Base-by-base conservation (phyloP, 2,113 vertebrate genomes). In the Carlito syrichta region DNA sequence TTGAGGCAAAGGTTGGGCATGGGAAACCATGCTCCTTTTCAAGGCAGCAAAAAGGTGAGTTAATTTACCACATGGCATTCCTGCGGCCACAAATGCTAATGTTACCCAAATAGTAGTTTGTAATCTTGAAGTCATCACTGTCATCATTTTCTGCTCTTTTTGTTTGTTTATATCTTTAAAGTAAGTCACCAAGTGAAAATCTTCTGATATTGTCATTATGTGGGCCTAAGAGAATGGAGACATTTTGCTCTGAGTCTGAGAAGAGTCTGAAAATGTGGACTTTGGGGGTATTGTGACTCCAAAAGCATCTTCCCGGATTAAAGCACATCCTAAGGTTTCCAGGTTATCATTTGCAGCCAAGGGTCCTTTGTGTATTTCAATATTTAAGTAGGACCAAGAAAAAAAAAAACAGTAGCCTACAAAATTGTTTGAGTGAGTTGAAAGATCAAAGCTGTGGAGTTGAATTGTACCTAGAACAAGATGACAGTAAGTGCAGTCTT, bases 361-460 rank as follows among this genome's bases (percentile, higher is more conserved):
- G 48, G 22, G 13, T 77, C n/a, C 86, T 87, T 91, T 89, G 92
- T 86, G 85, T 92, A 68, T 96, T 91, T 97, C 74, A 56, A 50
- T 84, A 91, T 62, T 84, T 83, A 95, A 79, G 78, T 71, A 83
- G 73, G 83, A 69, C 30, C n/a, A 45, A 76, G 69, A 66, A 71
- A 97, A 69, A 85, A 94, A 66, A 71, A 97, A 69, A 85, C 93
- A 93, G 74, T 56, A 96, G 30, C 40, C 60, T 56, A 74, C 50
- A 60, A 83, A 74, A 96, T 52, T 74, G 69, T 60, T 92, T 90
- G 86, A 96, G 6, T 82, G 73, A 85, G 86, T 89, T 76, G 68
- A 95, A 89, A 96, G 91, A 97, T 97, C 89, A 89, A 96, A 97
- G 85, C 66, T 83, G 84, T 3, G 90, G 45, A 86, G 60, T 20